Base-by-base conservation (phyloP, 23 tunicate genomes). In the Aplidium turbinatum region DNA sequence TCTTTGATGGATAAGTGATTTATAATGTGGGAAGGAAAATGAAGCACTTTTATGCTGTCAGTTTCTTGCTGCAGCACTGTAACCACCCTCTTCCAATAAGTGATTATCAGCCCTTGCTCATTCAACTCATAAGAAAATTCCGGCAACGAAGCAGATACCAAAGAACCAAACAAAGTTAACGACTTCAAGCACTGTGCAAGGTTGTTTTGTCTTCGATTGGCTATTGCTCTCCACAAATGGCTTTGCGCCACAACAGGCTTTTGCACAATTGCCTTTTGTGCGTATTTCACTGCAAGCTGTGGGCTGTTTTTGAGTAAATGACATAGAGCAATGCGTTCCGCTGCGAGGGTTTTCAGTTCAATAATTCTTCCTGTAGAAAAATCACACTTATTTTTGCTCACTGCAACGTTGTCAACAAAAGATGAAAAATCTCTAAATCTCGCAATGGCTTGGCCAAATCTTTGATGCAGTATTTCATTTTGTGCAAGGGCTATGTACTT, bases 161-260 rank as follows among this genome's bases (percentile, higher is more conserved):
- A 23, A 6, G 79, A 30, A 32, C 66, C 82, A 31, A 76, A 76
- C 27, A 28, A 4, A 1, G 72, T 76, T 13, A 76, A 31, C 3
- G 70, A 58, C 35, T 62, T 76, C 36, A 76, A 40, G 29, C 60
- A 40, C 9, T 52, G 19, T 13, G 52, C 24, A 1, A 30, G 24
- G 19, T 62, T 19, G 1, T 31, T 27, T 6, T 45, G 47, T 24
- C 82, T 30, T 60, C 82, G 31, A 33, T 76, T 38, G 16, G 67
- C 82, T 1, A 76, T 76, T 18, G 82, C 72, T 1, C 82, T 38
- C 72, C 71, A 62, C 33, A 76, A 31, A 62, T 76, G 82, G 31
- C 76, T 70, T 16, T 48, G 57, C 3, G 76, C 30, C 16, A 70
- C 57, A 3, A 70, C 57, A 22, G 76, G 76, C 35, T 70, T 70